Percentiles rank a stretch among this genome's conserved stretches.
These are phyloP conservation scores for Phyllopteryx taeniolatus DNA, from an alignment of 2,113 vertebrate genomes.

Conservation along the genomic window DNA sequence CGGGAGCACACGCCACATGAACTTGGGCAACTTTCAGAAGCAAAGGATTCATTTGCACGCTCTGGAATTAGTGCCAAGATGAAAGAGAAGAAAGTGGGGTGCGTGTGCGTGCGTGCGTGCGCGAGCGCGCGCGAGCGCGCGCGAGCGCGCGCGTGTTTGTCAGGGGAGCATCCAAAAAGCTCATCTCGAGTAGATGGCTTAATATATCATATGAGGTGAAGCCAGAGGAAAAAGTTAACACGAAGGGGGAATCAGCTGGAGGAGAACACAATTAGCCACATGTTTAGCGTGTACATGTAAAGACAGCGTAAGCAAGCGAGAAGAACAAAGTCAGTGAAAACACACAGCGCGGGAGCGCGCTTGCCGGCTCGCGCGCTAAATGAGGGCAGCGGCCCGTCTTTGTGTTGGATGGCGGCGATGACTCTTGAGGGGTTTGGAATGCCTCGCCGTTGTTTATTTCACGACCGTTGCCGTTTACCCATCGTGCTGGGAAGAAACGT, in stretches of 20 bases:
- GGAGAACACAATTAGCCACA: constrained; percentile 49
- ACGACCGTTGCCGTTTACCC: constrained; percentile 14
- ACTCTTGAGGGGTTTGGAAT: constrained; percentile 12
- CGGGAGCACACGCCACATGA: constrained; percentile 52
- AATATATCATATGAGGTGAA: constrained; percentile 31
- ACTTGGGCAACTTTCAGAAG: constrained; percentile 61
- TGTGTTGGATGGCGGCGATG: constrained; percentile 7
- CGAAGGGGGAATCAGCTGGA: constrained; percentile 40
- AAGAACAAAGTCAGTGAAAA: constrained; percentile 37
- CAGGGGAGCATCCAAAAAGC: constrained; percentile 54
- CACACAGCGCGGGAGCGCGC: constrained; percentile 41
- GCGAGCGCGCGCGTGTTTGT: too few species aligned
- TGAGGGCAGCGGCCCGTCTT: constrained; percentile 16
- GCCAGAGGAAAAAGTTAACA: constrained; percentile 24
- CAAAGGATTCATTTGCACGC: constrained; percentile 67
- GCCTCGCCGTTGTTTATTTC: constrained; percentile 45
- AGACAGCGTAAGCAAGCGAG: constrained; percentile 40
- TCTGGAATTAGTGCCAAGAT: constrained; percentile 65
- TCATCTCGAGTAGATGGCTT: constrained; percentile 56
- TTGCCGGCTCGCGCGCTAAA: constrained; percentile 24
- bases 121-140: too few species aligned
- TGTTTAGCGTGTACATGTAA: constrained; percentile 17
- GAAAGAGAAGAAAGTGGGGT: constrained; percentile 49
- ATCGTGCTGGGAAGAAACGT: constrained; percentile 19
- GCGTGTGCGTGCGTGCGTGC: not conserved